Percentiles rank a stretch among this genome's conserved stretches.
Evolutionary conservation across 2,888 invertebrate genomes (phyloP).

Genomic region (Cheilosia impressa): DNA sequence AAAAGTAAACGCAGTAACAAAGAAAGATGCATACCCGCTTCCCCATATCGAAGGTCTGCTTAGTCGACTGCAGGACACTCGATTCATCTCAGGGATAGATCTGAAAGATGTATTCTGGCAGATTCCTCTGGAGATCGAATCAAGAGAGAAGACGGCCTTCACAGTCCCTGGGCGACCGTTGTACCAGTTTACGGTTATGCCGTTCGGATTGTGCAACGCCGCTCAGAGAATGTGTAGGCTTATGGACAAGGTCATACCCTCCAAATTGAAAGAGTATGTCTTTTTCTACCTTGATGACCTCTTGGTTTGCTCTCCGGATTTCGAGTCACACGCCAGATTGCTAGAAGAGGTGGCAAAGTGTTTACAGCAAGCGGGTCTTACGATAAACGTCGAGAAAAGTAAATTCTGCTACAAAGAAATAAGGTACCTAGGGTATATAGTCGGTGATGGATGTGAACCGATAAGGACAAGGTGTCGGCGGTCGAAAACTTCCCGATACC

Average conservation of each 20-base stretch:
- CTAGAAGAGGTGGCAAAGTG: neutral
- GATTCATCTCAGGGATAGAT: neutral
- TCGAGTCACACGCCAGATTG: neutral
- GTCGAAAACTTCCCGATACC: too few relatives aligned
- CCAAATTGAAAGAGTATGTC: neutral
- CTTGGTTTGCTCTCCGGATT: neutral
- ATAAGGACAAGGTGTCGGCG: too few relatives aligned
- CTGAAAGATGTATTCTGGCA: neutral
- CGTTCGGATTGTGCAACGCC: too few relatives aligned
- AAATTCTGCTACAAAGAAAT: neutral
- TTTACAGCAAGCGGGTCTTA: too few relatives aligned
- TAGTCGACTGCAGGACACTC: neutral
- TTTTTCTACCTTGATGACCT: neutral
- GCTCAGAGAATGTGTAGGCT: too few relatives aligned
- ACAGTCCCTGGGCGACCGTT: too few relatives aligned
- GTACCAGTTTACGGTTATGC: too few relatives aligned
- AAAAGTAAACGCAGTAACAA: too few relatives aligned
- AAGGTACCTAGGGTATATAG: neutral
- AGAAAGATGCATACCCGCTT: too few relatives aligned
- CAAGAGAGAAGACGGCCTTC: neutral
- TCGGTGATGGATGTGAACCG: neutral
- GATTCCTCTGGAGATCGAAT: neutral
- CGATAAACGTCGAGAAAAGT: constrained; percentile 3
- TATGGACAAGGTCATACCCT: neutral
- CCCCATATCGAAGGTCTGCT: neutral